Percentiles rank a stretch among this genome's conserved stretches.
These are phyloP conservation scores for Drosophila austrosaltans DNA, from an alignment of 2,888 invertebrate genomes.

Conservation along the genomic window DNA sequence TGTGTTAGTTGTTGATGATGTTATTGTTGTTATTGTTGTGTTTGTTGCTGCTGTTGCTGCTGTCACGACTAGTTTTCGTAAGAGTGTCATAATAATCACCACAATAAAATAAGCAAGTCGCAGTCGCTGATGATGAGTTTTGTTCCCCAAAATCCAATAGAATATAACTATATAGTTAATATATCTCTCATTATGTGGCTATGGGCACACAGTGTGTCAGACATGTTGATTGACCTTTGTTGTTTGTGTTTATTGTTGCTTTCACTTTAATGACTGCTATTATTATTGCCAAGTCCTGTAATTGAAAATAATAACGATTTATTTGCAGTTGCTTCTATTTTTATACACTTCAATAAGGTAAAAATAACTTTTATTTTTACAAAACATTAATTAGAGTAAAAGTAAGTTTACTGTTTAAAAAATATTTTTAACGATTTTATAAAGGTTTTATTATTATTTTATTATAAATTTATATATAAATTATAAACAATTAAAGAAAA, in stretches of 20 bases:
- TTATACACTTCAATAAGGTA: background rate
- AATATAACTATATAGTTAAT: constrained; percentile 50
- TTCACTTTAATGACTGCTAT: constrained; percentile 39
- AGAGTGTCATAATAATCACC: constrained; percentile 56
- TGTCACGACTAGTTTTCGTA: constrained; percentile 57
- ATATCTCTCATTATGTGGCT: constrained; percentile 36
- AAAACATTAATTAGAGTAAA: too few relatives aligned
- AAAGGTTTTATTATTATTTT: too few relatives aligned
- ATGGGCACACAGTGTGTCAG: constrained; percentile 36
- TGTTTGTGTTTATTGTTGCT: constrained; percentile 3
- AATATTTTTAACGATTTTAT: too few relatives aligned
- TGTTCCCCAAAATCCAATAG: constrained; percentile 42
- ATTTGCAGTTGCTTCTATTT: constrained; percentile 31
- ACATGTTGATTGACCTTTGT: constrained; percentile 36
- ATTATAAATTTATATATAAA: too few relatives aligned
- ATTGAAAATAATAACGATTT: constrained; percentile 67
- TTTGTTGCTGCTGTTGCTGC: constrained; percentile 43
- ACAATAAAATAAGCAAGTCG: constrained; percentile 21
- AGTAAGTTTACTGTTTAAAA: too few relatives aligned
- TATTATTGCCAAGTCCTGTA: constrained; percentile 54
- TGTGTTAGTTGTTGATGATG: constrained; percentile 3
- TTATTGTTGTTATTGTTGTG: constrained; percentile 20
- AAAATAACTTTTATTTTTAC: too few relatives aligned
- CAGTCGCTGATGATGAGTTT: constrained; percentile 15
- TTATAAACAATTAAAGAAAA: too few relatives aligned